These are phyloP conservation scores for Conops quadrifasciatus DNA, from an alignment of 2,888 invertebrate species.

Conservation along the genomic window DNA sequence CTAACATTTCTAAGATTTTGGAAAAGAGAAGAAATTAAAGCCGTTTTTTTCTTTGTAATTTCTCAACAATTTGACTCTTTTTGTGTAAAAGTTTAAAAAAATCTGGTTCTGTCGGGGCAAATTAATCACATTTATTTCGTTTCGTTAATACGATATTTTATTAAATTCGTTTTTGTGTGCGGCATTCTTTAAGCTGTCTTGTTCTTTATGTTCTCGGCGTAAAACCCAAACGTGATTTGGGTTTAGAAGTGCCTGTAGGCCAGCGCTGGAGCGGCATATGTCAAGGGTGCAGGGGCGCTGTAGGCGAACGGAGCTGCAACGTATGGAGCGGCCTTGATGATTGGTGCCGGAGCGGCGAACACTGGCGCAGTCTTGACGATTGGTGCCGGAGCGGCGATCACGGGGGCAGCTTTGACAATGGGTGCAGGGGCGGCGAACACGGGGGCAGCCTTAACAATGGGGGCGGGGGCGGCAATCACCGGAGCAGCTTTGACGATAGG, in stretches of 20 bases:
- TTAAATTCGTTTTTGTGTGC: no score
- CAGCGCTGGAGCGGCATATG: conserved; percentile 50
- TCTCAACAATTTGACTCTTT: no score
- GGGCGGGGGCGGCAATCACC: conserved; percentile 43
- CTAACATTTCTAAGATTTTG: no score
- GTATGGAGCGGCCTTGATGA: conserved; percentile 42
- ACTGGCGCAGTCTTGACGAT: conserved; percentile 43
- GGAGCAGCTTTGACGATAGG: conserved; percentile 43
- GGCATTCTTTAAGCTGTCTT: neutral
- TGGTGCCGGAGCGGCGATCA: conserved; percentile 37
- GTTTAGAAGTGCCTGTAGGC: conserved; percentile 51
- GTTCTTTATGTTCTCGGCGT: neutral
- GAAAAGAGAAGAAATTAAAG: no score
- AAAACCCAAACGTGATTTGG: neutral
- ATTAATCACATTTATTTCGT: conserved; percentile 49
- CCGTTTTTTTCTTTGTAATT: no score
- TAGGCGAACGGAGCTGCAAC: conserved; percentile 46
- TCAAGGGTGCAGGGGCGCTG: conserved; percentile 45
- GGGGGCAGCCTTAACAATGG: conserved; percentile 42
- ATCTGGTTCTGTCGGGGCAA: no score
- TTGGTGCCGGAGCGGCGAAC: conserved; percentile 41
- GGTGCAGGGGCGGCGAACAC: conserved; percentile 37
- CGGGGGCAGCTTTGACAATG: conserved; percentile 42
- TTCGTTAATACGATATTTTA: neutral
- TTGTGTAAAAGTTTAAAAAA: no score